Evolutionary conservation across 2,113 vertebrate genomes (phyloP).

Genomic region (Petaurus breviceps): DNA sequence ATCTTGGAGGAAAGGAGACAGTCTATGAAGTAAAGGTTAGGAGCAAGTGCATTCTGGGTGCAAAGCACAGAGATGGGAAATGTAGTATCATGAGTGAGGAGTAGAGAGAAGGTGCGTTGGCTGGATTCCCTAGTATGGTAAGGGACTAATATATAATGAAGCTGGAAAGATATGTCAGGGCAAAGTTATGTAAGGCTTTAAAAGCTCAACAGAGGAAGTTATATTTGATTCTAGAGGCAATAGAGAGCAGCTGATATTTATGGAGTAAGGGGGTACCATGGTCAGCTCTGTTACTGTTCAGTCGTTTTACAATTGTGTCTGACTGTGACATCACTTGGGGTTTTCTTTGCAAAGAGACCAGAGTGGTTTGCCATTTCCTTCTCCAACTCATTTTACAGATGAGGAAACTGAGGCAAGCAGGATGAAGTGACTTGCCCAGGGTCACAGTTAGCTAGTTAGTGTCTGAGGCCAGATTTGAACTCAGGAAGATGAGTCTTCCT

Average conservation of each 20-base stretch:
- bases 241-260: background rate
- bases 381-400: no score
- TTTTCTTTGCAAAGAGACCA: no score
- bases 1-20: background rate
- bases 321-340: no score
- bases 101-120: background rate
- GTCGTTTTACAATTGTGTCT: no score
- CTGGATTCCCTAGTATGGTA: background rate
- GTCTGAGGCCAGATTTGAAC: no score
- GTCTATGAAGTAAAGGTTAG: background rate
- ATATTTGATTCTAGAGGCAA: background rate
- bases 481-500: no score
- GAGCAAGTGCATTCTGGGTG: background rate
- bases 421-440: no score
- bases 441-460: no score
- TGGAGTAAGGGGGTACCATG: background rate
- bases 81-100: background rate
- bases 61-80: background rate
- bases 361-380: no score
- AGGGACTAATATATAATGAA: background rate
- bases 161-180: background rate
- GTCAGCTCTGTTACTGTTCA: background rate
- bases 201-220: background rate
- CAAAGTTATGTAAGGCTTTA: background rate
- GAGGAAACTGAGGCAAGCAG: no score